Evolutionary conservation across 2,888 invertebrate genomes (phyloP).

Genomic region (Hofmannophila pseudospretella): DNA sequence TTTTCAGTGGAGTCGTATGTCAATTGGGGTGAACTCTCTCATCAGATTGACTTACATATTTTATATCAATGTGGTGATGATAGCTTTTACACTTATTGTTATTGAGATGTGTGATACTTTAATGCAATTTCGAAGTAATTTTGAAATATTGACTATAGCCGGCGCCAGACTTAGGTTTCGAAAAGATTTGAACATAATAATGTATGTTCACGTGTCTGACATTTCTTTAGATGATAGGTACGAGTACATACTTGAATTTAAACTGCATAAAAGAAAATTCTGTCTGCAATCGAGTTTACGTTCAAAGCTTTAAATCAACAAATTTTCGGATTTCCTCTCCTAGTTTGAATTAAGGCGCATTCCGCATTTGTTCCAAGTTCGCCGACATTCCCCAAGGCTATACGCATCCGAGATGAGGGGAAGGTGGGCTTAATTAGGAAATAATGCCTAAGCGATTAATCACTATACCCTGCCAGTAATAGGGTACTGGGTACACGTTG

Average conservation of each 20-base stretch:
- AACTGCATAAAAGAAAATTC: too few species aligned
- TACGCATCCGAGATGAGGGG: slow-evolving; percentile 50
- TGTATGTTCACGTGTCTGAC: too few species aligned
- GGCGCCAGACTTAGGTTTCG: too few species aligned
- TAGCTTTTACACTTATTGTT: slow-evolving; percentile 1
- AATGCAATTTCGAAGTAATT: too few species aligned
- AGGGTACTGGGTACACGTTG: slow-evolving; percentile 21
- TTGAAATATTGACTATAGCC: too few species aligned
- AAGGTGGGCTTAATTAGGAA: slow-evolving; percentile 74
- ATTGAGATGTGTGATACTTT: too few species aligned
- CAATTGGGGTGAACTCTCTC: slow-evolving; percentile 48
- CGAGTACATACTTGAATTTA: too few species aligned
- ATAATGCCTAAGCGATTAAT: slow-evolving; percentile 74
- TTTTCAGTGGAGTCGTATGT: slow-evolving; percentile 57
- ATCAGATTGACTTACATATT: slow-evolving; percentile 41
- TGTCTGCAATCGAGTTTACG: slow-evolving; percentile 35
- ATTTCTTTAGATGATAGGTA: too few species aligned
- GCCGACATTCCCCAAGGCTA: slow-evolving; percentile 49
- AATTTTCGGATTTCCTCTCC: slow-evolving; percentile 58
- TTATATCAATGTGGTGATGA: slow-evolving; percentile 25
- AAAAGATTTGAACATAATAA: too few species aligned
- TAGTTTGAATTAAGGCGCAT: slow-evolving; percentile 35
- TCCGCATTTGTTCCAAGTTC: slow-evolving; percentile 56
- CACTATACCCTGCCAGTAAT: slow-evolving; percentile 52
- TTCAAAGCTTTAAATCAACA: slow-evolving; percentile 52